These are phyloP conservation scores for Thalpophila matura DNA, from an alignment of 2,888 invertebrate species.

Conservation along the genomic window DNA sequence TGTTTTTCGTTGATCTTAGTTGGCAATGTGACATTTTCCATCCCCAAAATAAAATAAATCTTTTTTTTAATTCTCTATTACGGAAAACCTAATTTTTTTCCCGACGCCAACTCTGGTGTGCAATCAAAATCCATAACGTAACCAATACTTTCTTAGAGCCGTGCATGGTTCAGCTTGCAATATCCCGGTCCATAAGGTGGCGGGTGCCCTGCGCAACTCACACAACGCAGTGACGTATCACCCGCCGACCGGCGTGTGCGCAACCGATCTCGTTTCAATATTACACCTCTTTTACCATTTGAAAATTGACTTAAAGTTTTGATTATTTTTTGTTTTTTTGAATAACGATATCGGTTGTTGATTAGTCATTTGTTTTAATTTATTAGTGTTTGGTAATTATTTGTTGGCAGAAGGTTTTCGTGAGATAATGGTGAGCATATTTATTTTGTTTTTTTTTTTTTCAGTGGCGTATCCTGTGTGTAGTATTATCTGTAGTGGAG, in stretches of 20 bases:
- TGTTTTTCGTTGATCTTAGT: no score
- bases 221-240: slow-evolving; percentile 63
- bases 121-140: not conserved
- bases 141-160: slow-evolving; percentile 34
- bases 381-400: slow-evolving; percentile 33
- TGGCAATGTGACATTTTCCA: no score
- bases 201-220: slow-evolving; percentile 46
- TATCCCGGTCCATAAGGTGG: slow-evolving; percentile 52
- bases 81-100: not conserved
- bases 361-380: slow-evolving; percentile 39
- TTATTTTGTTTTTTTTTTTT: not conserved
- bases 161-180: slow-evolving; percentile 49
- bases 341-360: slow-evolving; percentile 39
- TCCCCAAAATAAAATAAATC: no score
- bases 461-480: not conserved
- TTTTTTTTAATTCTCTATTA: no score
- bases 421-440: slow-evolving; percentile 26
- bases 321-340: not conserved
- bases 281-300: slow-evolving; percentile 23
- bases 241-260: slow-evolving; percentile 58
- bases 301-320: slow-evolving; percentile 8
- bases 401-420: not conserved
- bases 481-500: no score
- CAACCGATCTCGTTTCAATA: slow-evolving; percentile 54
- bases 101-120: not conserved